phyloP scores from a whole-genome alignment of 2,797 vertebrate genomes.

The Yasuhikotakia modesta region DNA sequence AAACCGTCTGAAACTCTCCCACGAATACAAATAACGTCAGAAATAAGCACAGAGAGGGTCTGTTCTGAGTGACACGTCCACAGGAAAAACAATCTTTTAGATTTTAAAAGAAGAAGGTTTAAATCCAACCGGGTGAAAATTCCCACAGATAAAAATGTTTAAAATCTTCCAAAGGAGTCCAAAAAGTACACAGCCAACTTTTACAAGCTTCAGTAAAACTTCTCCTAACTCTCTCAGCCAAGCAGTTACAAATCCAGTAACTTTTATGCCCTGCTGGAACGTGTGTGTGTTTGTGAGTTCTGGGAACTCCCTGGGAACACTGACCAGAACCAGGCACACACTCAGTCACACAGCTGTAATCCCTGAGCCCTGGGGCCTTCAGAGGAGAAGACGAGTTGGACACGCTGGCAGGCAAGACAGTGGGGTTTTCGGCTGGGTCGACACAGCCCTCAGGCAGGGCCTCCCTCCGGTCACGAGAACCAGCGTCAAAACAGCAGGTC shows the following conservation, averaged over 20 bases:
- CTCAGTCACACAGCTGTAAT: slow-evolving; percentile 34
- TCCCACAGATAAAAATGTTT: background rate
- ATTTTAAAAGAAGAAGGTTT: background rate
- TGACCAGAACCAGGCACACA: slow-evolving; percentile 33
- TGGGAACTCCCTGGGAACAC: slow-evolving; percentile 41
- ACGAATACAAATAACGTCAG: slow-evolving; percentile 26
- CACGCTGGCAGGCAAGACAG: background rate
- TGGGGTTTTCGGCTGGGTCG: slow-evolving; percentile 12
- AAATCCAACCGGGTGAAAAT: background rate
- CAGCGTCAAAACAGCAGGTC: slow-evolving; percentile 42
- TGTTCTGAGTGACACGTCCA: slow-evolving; percentile 18
- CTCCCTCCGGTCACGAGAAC: slow-evolving; percentile 15
- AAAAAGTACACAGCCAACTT: background rate
- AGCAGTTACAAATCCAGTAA: slow-evolving; percentile 26
- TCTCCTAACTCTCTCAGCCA: slow-evolving; percentile 1
- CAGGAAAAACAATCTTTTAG: background rate
- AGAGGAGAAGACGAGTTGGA: slow-evolving; percentile 19
- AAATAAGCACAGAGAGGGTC: background rate
- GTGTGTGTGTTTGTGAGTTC: slow-evolving; percentile 40
- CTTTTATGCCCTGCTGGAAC: slow-evolving; percentile 26
- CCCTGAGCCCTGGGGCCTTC: slow-evolving; percentile 30
- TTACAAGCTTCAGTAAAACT: slow-evolving; percentile 17
- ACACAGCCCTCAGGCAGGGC: slow-evolving; percentile 30
- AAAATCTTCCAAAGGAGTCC: background rate
- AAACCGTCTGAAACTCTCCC: slow-evolving; percentile 9